Conservation (phyloP, 2,888 invertebrate genomes). For the Microctonus aethiopoides region DNA sequence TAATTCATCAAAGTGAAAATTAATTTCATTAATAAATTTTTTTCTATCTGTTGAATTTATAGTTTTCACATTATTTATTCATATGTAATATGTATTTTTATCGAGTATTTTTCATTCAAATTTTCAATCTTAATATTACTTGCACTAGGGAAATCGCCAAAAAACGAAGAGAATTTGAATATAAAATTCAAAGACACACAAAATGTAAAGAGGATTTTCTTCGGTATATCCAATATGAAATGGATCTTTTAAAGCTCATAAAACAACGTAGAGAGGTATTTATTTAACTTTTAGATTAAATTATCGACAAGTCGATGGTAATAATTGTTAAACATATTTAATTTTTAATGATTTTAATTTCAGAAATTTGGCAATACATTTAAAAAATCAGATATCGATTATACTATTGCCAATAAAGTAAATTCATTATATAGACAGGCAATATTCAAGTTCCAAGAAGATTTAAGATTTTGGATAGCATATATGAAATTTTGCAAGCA, state of each 20-base stretch:
- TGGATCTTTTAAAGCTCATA: constrained; percentile 75
- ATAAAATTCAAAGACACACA: constrained; percentile 76
- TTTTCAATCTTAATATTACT: too few relatives aligned
- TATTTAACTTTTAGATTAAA: background rate
- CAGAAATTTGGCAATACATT: constrained; percentile 70
- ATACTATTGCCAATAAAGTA: constrained; percentile 77
- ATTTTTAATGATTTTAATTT: constrained; percentile 36
- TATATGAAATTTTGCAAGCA: constrained; percentile 83
- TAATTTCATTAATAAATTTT: too few relatives aligned
- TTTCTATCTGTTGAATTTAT: too few relatives aligned
- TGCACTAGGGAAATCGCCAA: constrained; percentile 73
- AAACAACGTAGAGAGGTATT: constrained; percentile 71
- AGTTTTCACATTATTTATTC: too few relatives aligned
- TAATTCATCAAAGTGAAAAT: too few relatives aligned
- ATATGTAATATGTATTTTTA: too few relatives aligned
- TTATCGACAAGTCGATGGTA: too few relatives aligned
- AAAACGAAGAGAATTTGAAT: constrained; percentile 78
- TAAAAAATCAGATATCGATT: constrained; percentile 76
- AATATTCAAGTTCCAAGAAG: constrained; percentile 76
- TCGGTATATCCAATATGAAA: constrained; percentile 78
- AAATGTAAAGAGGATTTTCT: constrained; percentile 79
- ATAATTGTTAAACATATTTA: background rate
- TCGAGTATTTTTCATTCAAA: too few relatives aligned
- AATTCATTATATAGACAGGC: constrained; percentile 80
- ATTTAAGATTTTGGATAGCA: constrained; percentile 80